Percentiles rank a stretch among this genome's conserved stretches.
These are phyloP conservation scores for Agonopterix arenella DNA, from an alignment of 2,888 invertebrate genomes.

Conservation along the genomic window DNA sequence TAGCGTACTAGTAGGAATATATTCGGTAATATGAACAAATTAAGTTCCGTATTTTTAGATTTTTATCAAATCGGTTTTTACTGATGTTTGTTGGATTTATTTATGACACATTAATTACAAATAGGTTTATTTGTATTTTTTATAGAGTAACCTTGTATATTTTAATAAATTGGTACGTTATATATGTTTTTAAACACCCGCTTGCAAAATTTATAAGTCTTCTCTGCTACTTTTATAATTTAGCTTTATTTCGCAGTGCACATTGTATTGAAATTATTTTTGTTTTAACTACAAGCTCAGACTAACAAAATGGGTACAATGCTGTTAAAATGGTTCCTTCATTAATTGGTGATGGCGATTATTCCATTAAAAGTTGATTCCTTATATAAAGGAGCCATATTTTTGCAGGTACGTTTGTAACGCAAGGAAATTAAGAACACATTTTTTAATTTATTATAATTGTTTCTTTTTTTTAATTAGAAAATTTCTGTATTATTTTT, in stretches of 20 bases:
- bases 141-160: no score
- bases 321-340: constrained; percentile 4
- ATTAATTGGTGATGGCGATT: constrained; percentile 23
- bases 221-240: constrained; percentile 16
- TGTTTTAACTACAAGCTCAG: constrained; percentile 21
- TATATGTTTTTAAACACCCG: not conserved
- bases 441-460: constrained; percentile 34
- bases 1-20: no score
- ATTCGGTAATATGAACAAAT: no score
- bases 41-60: no score
- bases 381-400: constrained; percentile 31
- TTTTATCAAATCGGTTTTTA: no score
- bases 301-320: constrained; percentile 34
- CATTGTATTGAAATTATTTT: constrained; percentile 23
- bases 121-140: no score
- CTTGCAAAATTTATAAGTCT: constrained; percentile 15
- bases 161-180: not conserved
- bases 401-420: constrained; percentile 69
- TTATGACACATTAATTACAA: no score
- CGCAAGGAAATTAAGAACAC: constrained; percentile 53
- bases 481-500: constrained; percentile 36
- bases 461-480: constrained; percentile 22
- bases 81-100: no score
- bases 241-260: constrained; percentile 25
- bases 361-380: constrained; percentile 1